phyloP scores from a whole-genome alignment of 2,888 invertebrate genomes.

The Epinotia brunnichana region DNA sequence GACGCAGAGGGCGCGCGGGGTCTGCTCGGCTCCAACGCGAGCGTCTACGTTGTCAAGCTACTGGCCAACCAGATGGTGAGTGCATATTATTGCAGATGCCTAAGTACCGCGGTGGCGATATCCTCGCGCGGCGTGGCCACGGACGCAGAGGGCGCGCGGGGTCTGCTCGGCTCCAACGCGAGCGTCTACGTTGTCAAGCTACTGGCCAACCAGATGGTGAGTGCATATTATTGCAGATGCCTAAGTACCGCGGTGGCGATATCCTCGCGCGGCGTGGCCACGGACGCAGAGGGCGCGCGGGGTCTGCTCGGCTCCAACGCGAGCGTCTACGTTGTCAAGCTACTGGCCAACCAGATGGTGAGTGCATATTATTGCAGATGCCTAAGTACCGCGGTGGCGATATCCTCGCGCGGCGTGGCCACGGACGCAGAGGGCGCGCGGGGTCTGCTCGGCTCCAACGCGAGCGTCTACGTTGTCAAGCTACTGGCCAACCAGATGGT shows the following conservation, averaged over 20 bases:
- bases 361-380: conserved; percentile 55
- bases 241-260: conserved; percentile 57
- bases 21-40: conserved; percentile 54
- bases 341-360: conserved; percentile 64
- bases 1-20: conserved; percentile 54
- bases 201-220: conserved; percentile 64
- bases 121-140: conserved; percentile 54
- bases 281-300: conserved; percentile 54
- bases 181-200: conserved; percentile 61
- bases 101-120: conserved; percentile 57
- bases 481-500: conserved; percentile 65
- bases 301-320: conserved; percentile 55
- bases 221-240: conserved; percentile 53
- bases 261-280: conserved; percentile 53
- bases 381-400: conserved; percentile 55
- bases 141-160: conserved; percentile 54
- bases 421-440: conserved; percentile 54
- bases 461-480: conserved; percentile 58
- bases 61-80: conserved; percentile 66
- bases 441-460: conserved; percentile 54
- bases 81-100: conserved; percentile 50
- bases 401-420: conserved; percentile 54
- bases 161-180: conserved; percentile 54
- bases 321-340: conserved; percentile 58
- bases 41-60: conserved; percentile 60